These are phyloP conservation scores for Eueides isabella DNA, from an alignment of 1,140 invertebrate species.

Conservation along the genomic window DNA sequence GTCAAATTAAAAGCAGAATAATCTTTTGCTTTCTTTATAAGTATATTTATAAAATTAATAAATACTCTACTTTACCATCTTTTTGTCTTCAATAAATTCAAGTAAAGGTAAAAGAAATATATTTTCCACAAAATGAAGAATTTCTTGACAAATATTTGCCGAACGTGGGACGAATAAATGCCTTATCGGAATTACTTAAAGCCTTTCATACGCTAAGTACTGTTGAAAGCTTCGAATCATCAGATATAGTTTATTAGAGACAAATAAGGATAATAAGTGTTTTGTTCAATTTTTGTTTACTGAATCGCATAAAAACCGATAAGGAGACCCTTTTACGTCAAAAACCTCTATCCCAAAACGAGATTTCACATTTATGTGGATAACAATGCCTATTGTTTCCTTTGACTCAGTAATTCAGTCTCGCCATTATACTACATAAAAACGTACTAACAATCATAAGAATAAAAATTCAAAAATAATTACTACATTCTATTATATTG, in stretches of 20 bases:
- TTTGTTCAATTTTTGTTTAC: conserved; percentile 49
- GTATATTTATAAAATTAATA: too few relatives aligned
- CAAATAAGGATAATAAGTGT: conserved; percentile 30
- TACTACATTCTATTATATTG: background rate
- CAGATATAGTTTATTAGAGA: conserved; percentile 20
- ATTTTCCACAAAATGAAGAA: conserved; percentile 25
- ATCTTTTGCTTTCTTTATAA: background rate
- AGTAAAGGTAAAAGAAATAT: conserved; percentile 20
- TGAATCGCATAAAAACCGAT: conserved; percentile 50
- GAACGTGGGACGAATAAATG: conserved; percentile 26
- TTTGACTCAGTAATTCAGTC: conserved; percentile 56
- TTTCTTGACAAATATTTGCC: conserved; percentile 32
- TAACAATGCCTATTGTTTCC: conserved; percentile 68
- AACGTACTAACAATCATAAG: conserved; percentile 10
- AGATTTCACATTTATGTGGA: conserved; percentile 64
- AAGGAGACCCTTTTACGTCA: conserved; percentile 57
- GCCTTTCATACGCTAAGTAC: background rate
- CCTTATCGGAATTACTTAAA: background rate
- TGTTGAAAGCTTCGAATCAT: conserved; percentile 2
- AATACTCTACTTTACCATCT: background rate
- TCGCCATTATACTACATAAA: conserved; percentile 45
- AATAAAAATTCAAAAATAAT: background rate
- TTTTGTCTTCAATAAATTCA: conserved; percentile 20
- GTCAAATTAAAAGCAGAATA: too few relatives aligned
- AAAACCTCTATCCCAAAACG: conserved; percentile 59